Base-by-base conservation (phyloP, 2,113 vertebrate species). In the Calidris pygmaea region DNA sequence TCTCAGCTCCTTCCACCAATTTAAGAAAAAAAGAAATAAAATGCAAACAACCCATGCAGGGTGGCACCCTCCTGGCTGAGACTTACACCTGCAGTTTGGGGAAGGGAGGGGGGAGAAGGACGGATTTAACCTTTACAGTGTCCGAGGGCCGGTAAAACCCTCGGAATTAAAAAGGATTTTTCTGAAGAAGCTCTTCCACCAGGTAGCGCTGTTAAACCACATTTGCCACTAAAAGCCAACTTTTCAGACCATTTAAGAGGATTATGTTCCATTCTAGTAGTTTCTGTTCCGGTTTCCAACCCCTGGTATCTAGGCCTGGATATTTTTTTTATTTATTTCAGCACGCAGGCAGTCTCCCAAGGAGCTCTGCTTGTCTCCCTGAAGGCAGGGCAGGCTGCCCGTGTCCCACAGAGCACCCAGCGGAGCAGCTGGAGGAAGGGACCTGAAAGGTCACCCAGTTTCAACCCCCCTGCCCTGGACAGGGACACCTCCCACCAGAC, bases 111-210 rank as follows among this genome's bases (percentile, higher is more conserved):
- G 9, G 8, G 29, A 32, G 4, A 10, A 22, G 26, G 43, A 14
- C 1, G 2, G 35, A 4, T 29, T n/a, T 19, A 5, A 55, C 12
- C 16, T 15, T 12, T 1, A 11, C 16, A 9, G 22, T 2, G 29
- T 13, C 34, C 1, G 7, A 35, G 45, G 23, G 2, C 26, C 7
- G 34, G n/a, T 1, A 5, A 48, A 55, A 50, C 4, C 53, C 5
- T 0, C 6, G 6, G 4, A 10, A 1, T 7, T 3, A 17, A 22
- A 21, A 4, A 2, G 0, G 3, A 2, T 12, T 60, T 65, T 29
- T 6, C 39, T 35, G 20, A 7, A 15, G 26, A n/a, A 32, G 10
- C 6, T 29, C 21, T 43, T 66, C 96, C 95, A 95, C 13, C 93
- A 96, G 96, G 65, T 66, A 65, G 94, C 91, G 89, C 94, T 95